Evolutionary conservation across 2,888 invertebrate genomes (phyloP).

Genomic region (Ischnus inquisitorius): DNA sequence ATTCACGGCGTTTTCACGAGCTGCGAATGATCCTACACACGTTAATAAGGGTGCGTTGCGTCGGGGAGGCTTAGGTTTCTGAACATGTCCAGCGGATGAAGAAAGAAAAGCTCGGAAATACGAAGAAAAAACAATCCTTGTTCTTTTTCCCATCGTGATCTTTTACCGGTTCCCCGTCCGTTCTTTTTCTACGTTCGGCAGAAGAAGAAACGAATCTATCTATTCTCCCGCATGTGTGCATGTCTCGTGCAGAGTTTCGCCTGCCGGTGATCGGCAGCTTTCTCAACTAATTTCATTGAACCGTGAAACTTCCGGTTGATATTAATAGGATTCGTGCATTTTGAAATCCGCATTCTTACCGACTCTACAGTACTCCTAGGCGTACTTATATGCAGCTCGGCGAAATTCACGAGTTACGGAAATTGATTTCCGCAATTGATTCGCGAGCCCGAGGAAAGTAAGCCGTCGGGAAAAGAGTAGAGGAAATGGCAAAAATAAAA

Average conservation of each 20-base stretch:
- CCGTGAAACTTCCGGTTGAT: neutral
- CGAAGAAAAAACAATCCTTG: slow-evolving; percentile 8
- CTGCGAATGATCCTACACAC: slow-evolving; percentile 35
- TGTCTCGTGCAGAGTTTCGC: neutral
- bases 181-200: neutral
- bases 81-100: slow-evolving; percentile 24
- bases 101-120: slow-evolving; percentile 25
- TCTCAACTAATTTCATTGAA: neutral
- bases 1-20: neutral
- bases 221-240: neutral
- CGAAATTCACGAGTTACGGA: neutral
- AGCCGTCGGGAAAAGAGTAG: neutral
- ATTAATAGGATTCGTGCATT: slow-evolving; percentile 2
- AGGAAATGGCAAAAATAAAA: slow-evolving; percentile 11
- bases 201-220: slow-evolving; percentile 30
- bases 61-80: slow-evolving; percentile 24
- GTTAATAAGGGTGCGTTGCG: slow-evolving; percentile 51
- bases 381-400: slow-evolving; percentile 3
- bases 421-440: slow-evolving; percentile 47
- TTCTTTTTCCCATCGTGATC: slow-evolving; percentile 4
- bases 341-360: neutral
- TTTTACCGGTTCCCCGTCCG: neutral
- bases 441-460: neutral
- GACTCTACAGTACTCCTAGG: neutral
- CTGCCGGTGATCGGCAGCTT: neutral